A percentile compares a stretch with the other conserved stretches of the same genome.
phyloP scores from a whole-genome alignment of 2,113 vertebrate species.

The Bubo scandiacus region DNA sequence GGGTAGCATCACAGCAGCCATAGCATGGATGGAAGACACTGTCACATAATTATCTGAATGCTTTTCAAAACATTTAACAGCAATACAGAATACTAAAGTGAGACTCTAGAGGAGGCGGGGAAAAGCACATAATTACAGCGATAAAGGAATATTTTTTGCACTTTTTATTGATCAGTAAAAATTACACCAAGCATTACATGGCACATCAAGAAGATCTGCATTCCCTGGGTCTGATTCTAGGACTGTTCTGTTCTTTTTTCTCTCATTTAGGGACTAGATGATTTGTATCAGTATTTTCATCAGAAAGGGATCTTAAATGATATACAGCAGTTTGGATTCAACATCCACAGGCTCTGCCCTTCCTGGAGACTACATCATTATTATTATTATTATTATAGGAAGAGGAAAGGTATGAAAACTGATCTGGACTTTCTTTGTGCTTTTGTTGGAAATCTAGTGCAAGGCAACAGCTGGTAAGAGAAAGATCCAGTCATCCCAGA shows the following conservation, averaged over 20 bases:
- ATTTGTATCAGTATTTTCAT: not conserved
- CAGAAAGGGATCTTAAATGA: not conserved
- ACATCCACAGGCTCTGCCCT: not conserved
- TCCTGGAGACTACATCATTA: not conserved
- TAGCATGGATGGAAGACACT: not conserved
- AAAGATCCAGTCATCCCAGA: not conserved
- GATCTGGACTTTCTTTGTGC: not conserved
- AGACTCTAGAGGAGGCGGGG: accelerated
- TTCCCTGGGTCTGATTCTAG: not conserved
- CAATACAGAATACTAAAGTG: not conserved
- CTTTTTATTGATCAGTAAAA: not conserved
- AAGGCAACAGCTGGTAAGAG: not conserved
- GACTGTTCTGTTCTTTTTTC: not conserved
- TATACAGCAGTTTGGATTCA: not conserved
- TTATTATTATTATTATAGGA: not conserved
- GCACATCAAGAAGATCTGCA: not conserved
- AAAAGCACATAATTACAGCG: not conserved
- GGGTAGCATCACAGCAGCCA: not conserved
- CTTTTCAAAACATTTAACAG: not conserved
- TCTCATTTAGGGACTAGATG: not conserved
- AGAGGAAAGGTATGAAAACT: not conserved
- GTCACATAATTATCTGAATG: not conserved
- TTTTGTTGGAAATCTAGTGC: not conserved
- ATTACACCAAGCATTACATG: not conserved
- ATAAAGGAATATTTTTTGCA: not conserved